A percentile compares a stretch with the other conserved stretches of the same genome.
Evolutionary conservation across 2,888 invertebrate genomes (phyloP).

Genomic region (Pheosia tremula): DNA sequence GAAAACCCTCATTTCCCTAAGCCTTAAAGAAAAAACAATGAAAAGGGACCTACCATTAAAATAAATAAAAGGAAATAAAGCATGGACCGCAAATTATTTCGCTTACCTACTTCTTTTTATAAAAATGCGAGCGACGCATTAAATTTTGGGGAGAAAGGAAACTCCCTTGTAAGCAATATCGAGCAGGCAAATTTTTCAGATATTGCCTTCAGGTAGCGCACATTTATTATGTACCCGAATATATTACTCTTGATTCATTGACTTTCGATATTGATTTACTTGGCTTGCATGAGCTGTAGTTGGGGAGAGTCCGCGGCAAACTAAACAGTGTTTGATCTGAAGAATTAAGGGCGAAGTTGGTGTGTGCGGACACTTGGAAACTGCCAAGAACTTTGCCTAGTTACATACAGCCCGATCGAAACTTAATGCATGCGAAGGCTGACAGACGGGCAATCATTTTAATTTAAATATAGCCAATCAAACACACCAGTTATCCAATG

Average conservation of each 20-base stretch:
- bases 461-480: too few relatives aligned
- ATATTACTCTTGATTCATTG: conserved; percentile 85
- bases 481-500: too few relatives aligned
- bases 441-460: conserved; percentile 18
- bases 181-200: conserved; percentile 85
- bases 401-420: conserved; percentile 34
- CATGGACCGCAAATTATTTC: conserved; percentile 82
- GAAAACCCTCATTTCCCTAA: conserved; percentile 66
- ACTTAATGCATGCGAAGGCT: conserved; percentile 31
- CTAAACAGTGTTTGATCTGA: conserved; percentile 62
- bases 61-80: conserved; percentile 84
- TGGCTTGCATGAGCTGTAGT: conserved; percentile 82
- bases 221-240: conserved; percentile 85
- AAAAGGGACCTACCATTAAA: conserved; percentile 81
- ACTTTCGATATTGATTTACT: conserved; percentile 85
- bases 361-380: conserved; percentile 47
- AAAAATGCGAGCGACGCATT: conserved; percentile 85
- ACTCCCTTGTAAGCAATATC: conserved; percentile 85
- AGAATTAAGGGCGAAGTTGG: conserved; percentile 61
- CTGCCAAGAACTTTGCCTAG: conserved; percentile 38
- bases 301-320: conserved; percentile 60
- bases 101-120: conserved; percentile 84
- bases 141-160: conserved; percentile 85
- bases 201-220: conserved; percentile 85
- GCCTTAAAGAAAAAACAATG: conserved; percentile 74